Conservation (phyloP, 2,888 invertebrate species). For the Zeuzera pyrina region DNA sequence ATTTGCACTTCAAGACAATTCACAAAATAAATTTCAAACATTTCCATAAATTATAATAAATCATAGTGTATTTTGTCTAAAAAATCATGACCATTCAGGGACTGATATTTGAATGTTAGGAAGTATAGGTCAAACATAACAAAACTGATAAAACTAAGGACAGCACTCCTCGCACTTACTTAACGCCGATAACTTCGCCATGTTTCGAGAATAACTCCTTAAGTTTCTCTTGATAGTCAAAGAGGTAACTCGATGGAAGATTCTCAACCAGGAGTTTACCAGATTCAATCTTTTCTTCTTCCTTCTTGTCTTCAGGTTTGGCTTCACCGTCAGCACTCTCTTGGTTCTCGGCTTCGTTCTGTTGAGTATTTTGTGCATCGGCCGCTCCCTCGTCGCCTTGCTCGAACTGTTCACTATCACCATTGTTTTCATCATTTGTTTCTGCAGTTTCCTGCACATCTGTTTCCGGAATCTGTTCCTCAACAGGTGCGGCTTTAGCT, state of each 20-base stretch:
- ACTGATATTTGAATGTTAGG: constrained; percentile 71
- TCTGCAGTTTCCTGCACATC: constrained; percentile 31
- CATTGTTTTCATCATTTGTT: constrained; percentile 47
- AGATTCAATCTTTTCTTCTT: constrained; percentile 56
- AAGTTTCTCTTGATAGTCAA: constrained; percentile 66
- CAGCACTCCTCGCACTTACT: constrained; percentile 36
- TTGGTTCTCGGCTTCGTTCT: constrained; percentile 19
- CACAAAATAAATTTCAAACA: constrained; percentile 16
- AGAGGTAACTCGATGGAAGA: constrained; percentile 59
- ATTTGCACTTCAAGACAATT: constrained; percentile 44
- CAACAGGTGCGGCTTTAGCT: constrained; percentile 39
- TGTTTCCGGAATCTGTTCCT: constrained; percentile 33
- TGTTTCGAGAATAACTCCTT: constrained; percentile 64
- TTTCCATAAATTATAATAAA: constrained; percentile 7
- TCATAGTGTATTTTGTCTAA: neutral
- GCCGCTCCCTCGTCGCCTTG: constrained; percentile 16
- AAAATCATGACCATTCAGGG: constrained; percentile 25
- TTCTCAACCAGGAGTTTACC: constrained; percentile 67
- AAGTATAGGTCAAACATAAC: constrained; percentile 26
- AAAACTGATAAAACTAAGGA: constrained; percentile 5
- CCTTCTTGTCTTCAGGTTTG: constrained; percentile 44
- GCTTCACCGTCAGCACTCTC: constrained; percentile 32
- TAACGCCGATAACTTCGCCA: constrained; percentile 53
- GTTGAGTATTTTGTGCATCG: no score
- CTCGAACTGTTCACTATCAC: constrained; percentile 36